Evolutionary conservation across 2,113 vertebrate genomes (phyloP), one percentile per base, ranked within the genome.

Genomic region (Cololabis saira): DNA sequence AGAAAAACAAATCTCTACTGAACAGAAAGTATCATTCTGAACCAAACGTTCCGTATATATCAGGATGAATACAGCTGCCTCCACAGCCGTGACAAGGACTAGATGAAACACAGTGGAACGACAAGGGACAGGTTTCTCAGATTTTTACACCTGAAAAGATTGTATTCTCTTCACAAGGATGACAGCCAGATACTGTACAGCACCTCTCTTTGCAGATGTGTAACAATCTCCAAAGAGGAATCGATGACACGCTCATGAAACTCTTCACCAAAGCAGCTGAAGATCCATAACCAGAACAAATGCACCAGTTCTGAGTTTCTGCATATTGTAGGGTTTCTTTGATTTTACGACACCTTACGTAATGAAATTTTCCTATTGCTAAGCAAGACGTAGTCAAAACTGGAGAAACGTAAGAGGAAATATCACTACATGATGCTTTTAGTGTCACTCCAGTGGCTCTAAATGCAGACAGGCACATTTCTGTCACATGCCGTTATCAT

Each of bases 401-500:
- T 14, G 1, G 2, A 53, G 18, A 74, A 47, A 69, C 54, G 21
- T 37, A 0, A 21, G 52, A 19, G 1, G 4, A 18, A 4, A 15
- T 64, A 40, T 9, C 3, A 12, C 16, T 6, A 37, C 15, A 19
- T 22, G 7, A 57, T 17, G 53, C 22, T 44, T 74, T 76, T 52
- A 55, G 41, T 7, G 49, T 51, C 42, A 56, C 10, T 68, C 1
- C 2, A 40, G 7, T 62, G 48, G 7, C 27, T 43, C 12, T 18
- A 22, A 45, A 30, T 43, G 41, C 22, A 48, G 37, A 76, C 51
- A n/a, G 17, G 27, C 51, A 52, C 52, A 62, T 63, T 71, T 55
- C 61, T 55, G 66, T 71, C 71, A 67, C 33, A 61, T 47, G 52
- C 30, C 68, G 64, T 71, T 64, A 74, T 50, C 45, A 69, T 30